A percentile compares a stretch with the other conserved stretches of the same genome.
Conservation (phyloP, 2,113 vertebrate genomes). For the Mormyrus iriodes region DNA sequence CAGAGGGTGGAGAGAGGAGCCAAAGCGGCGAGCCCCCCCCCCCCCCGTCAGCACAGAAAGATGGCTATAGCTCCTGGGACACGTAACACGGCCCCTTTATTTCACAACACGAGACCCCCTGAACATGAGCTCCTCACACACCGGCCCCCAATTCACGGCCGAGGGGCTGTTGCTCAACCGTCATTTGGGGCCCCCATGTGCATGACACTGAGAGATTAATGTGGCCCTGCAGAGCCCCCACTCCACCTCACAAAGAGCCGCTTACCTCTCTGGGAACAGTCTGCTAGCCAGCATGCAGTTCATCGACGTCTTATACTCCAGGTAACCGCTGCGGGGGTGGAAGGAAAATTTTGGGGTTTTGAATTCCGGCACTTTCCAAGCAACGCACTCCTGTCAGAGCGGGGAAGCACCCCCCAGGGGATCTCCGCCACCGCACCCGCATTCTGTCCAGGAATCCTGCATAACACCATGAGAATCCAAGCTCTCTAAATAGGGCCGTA, state of each 20-base stretch:
- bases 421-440: constrained; percentile 21
- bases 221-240: background rate
- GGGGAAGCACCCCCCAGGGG: constrained; percentile 27
- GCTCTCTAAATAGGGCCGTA: constrained; percentile 42
- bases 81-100: background rate
- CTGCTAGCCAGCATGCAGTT: constrained; percentile 87
- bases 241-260: constrained; percentile 43
- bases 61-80: background rate
- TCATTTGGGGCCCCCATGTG: background rate
- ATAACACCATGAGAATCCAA: constrained; percentile 38
- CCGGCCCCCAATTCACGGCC: constrained; percentile 14
- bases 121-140: constrained; percentile 38
- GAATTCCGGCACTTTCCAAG: constrained; percentile 5
- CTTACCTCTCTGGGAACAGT: constrained; percentile 89
- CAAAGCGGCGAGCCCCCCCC: background rate
- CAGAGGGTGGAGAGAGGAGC: constrained; percentile 8
- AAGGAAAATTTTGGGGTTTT: constrained; percentile 36
- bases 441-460: constrained; percentile 25
- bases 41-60: background rate
- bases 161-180: constrained; percentile 28
- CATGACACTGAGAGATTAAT: background rate
- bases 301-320: constrained; percentile 92
- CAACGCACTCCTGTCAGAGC: constrained; percentile 23
- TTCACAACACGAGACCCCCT: constrained; percentile 29
- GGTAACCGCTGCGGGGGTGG: constrained; percentile 58